These are phyloP conservation scores for Furcula furcula DNA, from an alignment of 2,888 invertebrate species.

Conservation along the genomic window DNA sequence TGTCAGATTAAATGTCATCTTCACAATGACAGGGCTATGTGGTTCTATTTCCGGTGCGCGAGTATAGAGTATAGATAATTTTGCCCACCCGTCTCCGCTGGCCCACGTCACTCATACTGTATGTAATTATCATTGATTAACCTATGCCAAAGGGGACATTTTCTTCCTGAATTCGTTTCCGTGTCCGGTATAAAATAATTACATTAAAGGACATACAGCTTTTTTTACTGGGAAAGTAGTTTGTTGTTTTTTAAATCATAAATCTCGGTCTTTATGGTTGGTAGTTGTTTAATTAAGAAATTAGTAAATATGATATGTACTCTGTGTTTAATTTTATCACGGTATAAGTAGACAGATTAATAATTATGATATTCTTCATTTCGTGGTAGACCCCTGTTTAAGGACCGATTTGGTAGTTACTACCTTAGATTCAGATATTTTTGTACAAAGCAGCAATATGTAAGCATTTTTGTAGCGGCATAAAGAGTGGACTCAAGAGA, in stretches of 20 bases:
- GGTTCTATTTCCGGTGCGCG: too few species aligned
- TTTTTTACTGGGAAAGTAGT: slow-evolving; percentile 20
- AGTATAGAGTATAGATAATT: neutral
- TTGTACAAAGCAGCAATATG: too few species aligned
- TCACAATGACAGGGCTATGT: neutral
- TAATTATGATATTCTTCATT: too few species aligned
- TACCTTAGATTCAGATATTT: too few species aligned
- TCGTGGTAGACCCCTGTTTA: too few species aligned
- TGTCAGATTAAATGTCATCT: neutral
- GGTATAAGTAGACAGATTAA: too few species aligned
- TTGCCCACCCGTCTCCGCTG: neutral
- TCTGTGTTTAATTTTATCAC: too few species aligned
- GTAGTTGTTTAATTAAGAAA: too few species aligned
- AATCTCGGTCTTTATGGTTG: neutral
- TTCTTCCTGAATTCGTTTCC: slow-evolving; percentile 39
- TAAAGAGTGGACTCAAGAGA: too few species aligned
- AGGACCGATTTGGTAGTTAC: too few species aligned
- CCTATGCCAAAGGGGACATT: slow-evolving; percentile 19
- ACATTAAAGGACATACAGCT: slow-evolving; percentile 26
- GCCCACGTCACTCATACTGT: slow-evolving; percentile 17
- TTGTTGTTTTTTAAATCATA: neutral
- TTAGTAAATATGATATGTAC: too few species aligned
- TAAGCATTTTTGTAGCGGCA: too few species aligned
- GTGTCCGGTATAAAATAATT: slow-evolving; percentile 37
- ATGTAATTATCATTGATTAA: slow-evolving; percentile 30